Evolutionary conservation across 2,113 vertebrate genomes (phyloP), one percentile per base, ranked within the genome.

Genomic region (Bothrops jararaca): DNA sequence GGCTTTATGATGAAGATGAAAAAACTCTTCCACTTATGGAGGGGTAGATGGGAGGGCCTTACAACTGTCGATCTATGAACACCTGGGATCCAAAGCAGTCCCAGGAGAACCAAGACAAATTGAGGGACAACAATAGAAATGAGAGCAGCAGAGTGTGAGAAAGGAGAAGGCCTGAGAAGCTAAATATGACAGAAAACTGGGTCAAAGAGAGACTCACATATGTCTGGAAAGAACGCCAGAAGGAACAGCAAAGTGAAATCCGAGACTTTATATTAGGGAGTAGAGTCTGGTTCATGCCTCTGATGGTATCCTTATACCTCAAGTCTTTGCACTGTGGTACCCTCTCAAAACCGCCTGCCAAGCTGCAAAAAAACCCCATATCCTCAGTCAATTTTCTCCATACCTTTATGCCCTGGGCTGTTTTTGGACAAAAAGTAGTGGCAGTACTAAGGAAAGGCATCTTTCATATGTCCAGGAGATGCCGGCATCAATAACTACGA

Each of bases 81-180:
- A 53, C 88, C 88, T 92, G 92, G 88, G 54, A 89, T 8, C 5
- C 42, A 42, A 5, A 52, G 29, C 15, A 52, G 11, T 56, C 92
- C 26, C 85, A 74, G 58, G 45, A 34, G 58, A 74, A 57, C 57
- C 48, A 56, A 90, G 92, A 93, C 85, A 92, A 92, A 89, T 92
- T 34, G 74, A 92, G 39, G 86, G 39, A 85, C 88, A 85, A 85
- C 88, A 90, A 92, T 86, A 92, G 88, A 90, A 92, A 92, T 29
- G 69, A 85, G 88, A 85, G 45, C 74, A 86, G 74, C 92, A 85
- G 88, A 50, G 42, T 92, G 42, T 60, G 45, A 52, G 53, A 86
- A 42, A 52, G 54, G 54, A 85, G 26, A 89, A 69, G 64, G 52
- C 39, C 39, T 34, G 26, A 89, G 88, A 85, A 60, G 45, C 74